These are phyloP conservation scores for Umimayanthus kanabou DNA, from an alignment of 92 coral and sea anemone genomes.

Conservation along the genomic window DNA sequence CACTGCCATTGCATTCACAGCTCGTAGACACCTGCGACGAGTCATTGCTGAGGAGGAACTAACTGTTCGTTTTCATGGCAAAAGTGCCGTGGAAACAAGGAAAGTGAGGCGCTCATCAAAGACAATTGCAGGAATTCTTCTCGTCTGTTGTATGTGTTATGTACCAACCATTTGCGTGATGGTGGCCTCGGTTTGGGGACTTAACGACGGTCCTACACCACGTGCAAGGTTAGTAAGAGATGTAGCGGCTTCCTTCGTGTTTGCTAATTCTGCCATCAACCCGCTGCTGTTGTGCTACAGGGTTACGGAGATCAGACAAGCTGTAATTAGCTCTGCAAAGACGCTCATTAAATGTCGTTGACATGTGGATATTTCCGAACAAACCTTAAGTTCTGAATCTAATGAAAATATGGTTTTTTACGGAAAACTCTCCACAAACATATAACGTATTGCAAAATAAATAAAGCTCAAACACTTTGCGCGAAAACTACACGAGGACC, in stretches of 20 bases:
- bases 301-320: constrained; percentile 14
- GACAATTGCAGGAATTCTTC: constrained; percentile 30
- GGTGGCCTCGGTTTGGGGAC: neutral
- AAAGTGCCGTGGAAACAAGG: constrained; percentile 12
- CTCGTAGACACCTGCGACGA: constrained; percentile 10
- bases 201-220: neutral
- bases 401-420: no score
- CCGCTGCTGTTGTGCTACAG: constrained; percentile 33
- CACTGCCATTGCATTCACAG: constrained; percentile 14
- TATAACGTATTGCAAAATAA: no score
- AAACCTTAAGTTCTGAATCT: no score
- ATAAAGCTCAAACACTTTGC: no score
- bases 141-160: constrained; percentile 12
- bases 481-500: no score
- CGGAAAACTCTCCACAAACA: no score
- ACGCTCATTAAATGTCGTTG: neutral
- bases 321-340: neutral
- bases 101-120: constrained; percentile 17
- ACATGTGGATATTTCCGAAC: no score
- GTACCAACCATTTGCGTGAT: constrained; percentile 26
- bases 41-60: constrained; percentile 22
- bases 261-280: constrained; percentile 21
- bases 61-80: constrained; percentile 23
- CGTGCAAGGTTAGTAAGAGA: constrained; percentile 8
- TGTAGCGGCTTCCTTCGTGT: constrained; percentile 25